Evolutionary conservation across 2,113 vertebrate genomes (phyloP).

Genomic region (Vulpes lagopus): DNA sequence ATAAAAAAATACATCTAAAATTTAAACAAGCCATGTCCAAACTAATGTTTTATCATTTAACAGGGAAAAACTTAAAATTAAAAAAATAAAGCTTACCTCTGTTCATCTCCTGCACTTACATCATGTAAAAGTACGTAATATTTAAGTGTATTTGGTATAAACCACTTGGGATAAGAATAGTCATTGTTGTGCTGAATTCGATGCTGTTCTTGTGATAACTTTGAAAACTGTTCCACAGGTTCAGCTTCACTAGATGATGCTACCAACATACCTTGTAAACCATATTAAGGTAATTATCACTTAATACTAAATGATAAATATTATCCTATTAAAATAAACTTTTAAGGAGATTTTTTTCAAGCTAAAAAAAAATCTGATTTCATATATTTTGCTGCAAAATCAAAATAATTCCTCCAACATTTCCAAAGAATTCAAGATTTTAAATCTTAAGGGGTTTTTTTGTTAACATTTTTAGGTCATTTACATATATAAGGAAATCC

Average conservation of each 20-base stretch:
- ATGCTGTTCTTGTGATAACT: conserved; percentile 98
- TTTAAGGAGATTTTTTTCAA: conserved; percentile 55
- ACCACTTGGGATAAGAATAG: conserved; percentile 96
- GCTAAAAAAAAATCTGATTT: conserved; percentile 38
- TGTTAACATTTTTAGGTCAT: not conserved
- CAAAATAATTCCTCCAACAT: conserved; percentile 42
- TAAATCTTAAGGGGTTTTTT: conserved; percentile 12
- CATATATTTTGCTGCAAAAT: conserved; percentile 40
- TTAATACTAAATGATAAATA: not conserved
- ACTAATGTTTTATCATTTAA: conserved; percentile 34
- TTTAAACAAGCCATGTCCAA: conserved; percentile 5
- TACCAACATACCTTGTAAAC: conserved; percentile 94
- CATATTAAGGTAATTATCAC: conserved; percentile 83
- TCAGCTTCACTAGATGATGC: conserved; percentile 94
- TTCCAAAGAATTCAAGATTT: conserved; percentile 14
- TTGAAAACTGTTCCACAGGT: conserved; percentile 96
- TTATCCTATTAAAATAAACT: conserved; percentile 43
- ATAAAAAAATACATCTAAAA: conserved; percentile 50
- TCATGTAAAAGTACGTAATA: conserved; percentile 98
- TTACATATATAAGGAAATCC: not conserved
- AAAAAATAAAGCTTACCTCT: conserved; percentile 89
- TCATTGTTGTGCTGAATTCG: conserved; percentile 97
- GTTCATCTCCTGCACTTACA: conserved; percentile 93
- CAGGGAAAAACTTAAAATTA: not conserved
- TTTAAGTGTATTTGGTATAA: conserved; percentile 98